Evolutionary conservation across 2,888 invertebrate species (phyloP), one percentile per base, ranked within the genome.

Genomic region (Octodonta nipae): DNA sequence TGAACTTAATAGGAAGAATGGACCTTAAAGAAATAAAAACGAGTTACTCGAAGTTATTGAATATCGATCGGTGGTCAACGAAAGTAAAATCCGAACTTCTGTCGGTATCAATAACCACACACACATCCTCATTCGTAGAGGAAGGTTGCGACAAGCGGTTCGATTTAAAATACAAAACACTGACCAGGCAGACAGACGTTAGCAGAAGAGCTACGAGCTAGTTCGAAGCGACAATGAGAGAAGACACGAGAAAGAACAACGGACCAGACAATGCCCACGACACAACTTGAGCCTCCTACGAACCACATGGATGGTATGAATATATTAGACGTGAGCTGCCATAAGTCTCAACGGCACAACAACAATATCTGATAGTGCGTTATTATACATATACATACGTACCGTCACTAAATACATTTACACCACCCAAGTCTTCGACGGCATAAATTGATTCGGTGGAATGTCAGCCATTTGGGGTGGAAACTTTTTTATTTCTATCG

Each of bases 291-390:
- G 39, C 45, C 53, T 51, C 50, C 49, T 52, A 49, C 48, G 49
- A 51, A 30, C 11, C 22, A 22, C 22, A 33, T 33, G 31, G 42
- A 51, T 49, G 46, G 55, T 56, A 56, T 58, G 56, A 58, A 58
- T 58, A 58, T 56, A 56, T 58, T 58, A 56, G 51, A 50, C 44
- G 44, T 41, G 42, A 50, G 51, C 54, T 54, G 54, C 54, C 53
- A 56, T 56, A 56, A 56, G 49, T 56, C 53, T 56, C 49, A 22
- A 3, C 22, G 15, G 44, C 42, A 33, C 32, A 34, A 37, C 37
- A 36, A 41, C 41, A 41, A 41, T 43, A 43, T 43, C 43, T 39
- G 43, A 43, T 43, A 37, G 35, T 31, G 39, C 38, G 33, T 43
- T 43, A 43, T 43, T 43, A 39, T 41, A 43, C 41, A 39, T 43